Base-by-base conservation (phyloP, 2,888 invertebrate species). In the Microctonus hyperodae region DNA sequence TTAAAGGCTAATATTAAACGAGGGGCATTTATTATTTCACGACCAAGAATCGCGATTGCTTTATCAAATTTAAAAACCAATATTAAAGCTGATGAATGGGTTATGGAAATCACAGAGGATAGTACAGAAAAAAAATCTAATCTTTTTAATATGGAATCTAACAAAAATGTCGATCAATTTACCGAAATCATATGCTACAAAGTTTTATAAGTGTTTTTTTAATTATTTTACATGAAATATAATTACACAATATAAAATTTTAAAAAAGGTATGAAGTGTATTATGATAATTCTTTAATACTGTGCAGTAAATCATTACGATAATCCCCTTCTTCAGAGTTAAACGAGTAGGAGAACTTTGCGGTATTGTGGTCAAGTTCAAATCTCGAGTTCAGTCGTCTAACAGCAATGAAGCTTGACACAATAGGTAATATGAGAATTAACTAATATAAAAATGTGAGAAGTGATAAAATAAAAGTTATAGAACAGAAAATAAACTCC, bases 11-110 rank as follows among this genome's bases (percentile, higher is more conserved):
- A 86, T 72, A 79, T 89, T 0, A 87, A 85, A 74, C 86, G 86
- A 73, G 89, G 88, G 20, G 86, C 87, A 37, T 85, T 88, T 69
- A 74, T 91, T n/a, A 84, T 91, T 16, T 87, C 87, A 6, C 86
- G 87, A 59, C 89, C 90, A 68, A 86, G 87, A 72, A 85, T 91
- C 71, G 84, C 86, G 69, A 87, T 87, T 53, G 86, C 87, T 1
- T 80, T 90, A 50, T 78, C 80, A 25, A 78, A 80, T 74, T 77
- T 89, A 65, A 84, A 85, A 28, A 84, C 87, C 55, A 85, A 81
- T 75, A 87, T 88, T 75, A 83, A 85, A 64, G 79, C 87, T 56
- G 80, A 84, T 53, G 75, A 85, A 44, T 88, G 88, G 88, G 74
- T 88, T 13, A 84, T 78, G 72, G 79, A 84, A 69, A 83, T 85